Conservation (phyloP, 2,888 invertebrate genomes). For the Nemotelus nigrinus region DNA sequence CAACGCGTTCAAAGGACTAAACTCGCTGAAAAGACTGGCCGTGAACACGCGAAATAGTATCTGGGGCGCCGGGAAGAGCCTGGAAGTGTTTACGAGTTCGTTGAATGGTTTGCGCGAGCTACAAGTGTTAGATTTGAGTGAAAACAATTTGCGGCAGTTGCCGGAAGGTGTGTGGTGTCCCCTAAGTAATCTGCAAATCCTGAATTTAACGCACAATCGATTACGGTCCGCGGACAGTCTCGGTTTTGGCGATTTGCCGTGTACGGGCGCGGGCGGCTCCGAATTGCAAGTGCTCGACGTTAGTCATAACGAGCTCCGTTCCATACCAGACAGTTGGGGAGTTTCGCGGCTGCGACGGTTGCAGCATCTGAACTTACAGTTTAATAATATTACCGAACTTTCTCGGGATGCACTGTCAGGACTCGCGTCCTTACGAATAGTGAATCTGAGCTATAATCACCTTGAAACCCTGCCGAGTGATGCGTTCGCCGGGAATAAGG, state of each 20-base stretch:
- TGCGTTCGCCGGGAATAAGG: slow-evolving; percentile 82
- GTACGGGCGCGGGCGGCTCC: slow-evolving; percentile 67
- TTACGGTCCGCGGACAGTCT: slow-evolving; percentile 80
- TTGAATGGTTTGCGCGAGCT: slow-evolving; percentile 83
- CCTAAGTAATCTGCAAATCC: slow-evolving; percentile 79
- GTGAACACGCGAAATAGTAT: slow-evolving; percentile 83
- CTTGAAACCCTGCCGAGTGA: slow-evolving; percentile 83
- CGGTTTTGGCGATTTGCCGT: slow-evolving; percentile 70
- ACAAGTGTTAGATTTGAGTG: slow-evolving; percentile 80
- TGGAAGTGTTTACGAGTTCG: slow-evolving; percentile 77
- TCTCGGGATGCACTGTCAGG: slow-evolving; percentile 83
- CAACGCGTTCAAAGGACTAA: slow-evolving; percentile 82
- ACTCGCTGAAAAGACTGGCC: slow-evolving; percentile 79
- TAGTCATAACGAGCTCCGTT: slow-evolving; percentile 81
- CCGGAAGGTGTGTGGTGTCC: slow-evolving; percentile 84
- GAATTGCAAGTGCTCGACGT: slow-evolving; percentile 82
- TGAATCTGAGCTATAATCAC: slow-evolving; percentile 89
- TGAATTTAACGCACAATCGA: slow-evolving; percentile 87
- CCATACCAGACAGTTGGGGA: slow-evolving; percentile 78
- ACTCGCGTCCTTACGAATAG: slow-evolving; percentile 78
- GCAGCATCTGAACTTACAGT: slow-evolving; percentile 81
- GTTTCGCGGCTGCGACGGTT: slow-evolving; percentile 80
- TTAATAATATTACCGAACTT: slow-evolving; percentile 84
- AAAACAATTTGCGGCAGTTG: slow-evolving; percentile 84
- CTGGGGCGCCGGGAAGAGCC: slow-evolving; percentile 79